phyloP scores from a whole-genome alignment of 2,888 invertebrate species.

The Furcula furcula region DNA sequence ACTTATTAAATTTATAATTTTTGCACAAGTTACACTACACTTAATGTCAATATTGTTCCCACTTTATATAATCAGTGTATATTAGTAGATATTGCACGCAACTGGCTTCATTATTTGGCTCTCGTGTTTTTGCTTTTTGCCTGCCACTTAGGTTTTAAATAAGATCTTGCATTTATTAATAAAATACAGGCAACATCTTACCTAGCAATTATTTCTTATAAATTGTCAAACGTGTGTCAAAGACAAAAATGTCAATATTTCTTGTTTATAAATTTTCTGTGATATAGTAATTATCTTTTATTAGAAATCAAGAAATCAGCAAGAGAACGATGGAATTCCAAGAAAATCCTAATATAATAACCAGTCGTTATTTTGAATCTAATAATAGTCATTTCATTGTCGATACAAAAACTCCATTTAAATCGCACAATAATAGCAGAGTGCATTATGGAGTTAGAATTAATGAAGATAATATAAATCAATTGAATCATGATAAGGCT shows the following conservation, averaged over 20 bases:
- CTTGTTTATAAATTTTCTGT: constrained; percentile 31
- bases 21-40: too few species aligned
- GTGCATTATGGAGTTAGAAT: constrained; percentile 5
- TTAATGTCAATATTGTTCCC: too few species aligned
- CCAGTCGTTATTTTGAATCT: constrained; percentile 8
- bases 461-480: constrained; percentile 4
- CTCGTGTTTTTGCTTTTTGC: too few species aligned
- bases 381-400: constrained; percentile 11
- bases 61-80: too few species aligned
- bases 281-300: constrained; percentile 13
- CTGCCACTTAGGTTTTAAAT: too few species aligned
- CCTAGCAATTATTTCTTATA: too few species aligned
- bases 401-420: constrained; percentile 13
- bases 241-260: constrained; percentile 7
- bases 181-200: too few species aligned
- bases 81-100: too few species aligned
- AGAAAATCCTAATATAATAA: constrained; percentile 5
- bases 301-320: background rate
- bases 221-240: too few species aligned
- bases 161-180: too few species aligned
- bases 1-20: too few species aligned
- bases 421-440: constrained; percentile 3
- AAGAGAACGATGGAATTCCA: constrained; percentile 7
- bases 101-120: too few species aligned
- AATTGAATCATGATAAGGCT: constrained; percentile 10